phyloP scores from a whole-genome alignment of 2,113 vertebrate species.

The Pseudorasbora parva region DNA sequence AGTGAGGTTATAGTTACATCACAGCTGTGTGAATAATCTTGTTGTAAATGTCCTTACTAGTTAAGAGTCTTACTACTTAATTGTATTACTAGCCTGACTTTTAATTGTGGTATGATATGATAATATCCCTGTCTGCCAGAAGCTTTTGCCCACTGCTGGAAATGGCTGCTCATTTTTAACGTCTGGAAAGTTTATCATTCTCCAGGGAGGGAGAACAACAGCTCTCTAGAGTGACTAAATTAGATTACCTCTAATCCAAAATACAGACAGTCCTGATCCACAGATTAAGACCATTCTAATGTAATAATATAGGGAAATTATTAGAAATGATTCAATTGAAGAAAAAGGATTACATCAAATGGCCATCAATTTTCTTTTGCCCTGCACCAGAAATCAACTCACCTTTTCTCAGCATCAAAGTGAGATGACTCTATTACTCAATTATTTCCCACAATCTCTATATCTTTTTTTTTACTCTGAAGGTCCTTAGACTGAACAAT shows the following conservation, averaged over 20 bases:
- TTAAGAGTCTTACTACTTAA: too few relatives aligned
- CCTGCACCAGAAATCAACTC: neutral
- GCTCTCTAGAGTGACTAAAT: conserved; percentile 5
- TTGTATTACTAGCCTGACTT: neutral
- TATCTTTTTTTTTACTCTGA: conserved; percentile 34
- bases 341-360: conserved; percentile 14
- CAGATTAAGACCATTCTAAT: conserved; percentile 26
- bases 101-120: neutral
- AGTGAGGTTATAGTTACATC: neutral
- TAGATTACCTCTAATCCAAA: conserved; percentile 30
- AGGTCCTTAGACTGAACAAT: conserved; percentile 67
- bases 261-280: conserved; percentile 21
- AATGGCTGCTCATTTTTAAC: neutral
- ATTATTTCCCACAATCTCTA: conserved; percentile 1
- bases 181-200: conserved; percentile 10
- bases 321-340: conserved; percentile 12
- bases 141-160: neutral
- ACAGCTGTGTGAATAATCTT: neutral
- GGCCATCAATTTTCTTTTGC: conserved; percentile 6
- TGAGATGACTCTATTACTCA: neutral
- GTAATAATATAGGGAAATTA: neutral
- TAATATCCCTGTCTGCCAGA: neutral
- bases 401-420: neutral
- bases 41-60: neutral
- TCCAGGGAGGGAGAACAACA: neutral